phyloP scores from a whole-genome alignment of 2,113 vertebrate genomes.

The Tupaia tana region DNA sequence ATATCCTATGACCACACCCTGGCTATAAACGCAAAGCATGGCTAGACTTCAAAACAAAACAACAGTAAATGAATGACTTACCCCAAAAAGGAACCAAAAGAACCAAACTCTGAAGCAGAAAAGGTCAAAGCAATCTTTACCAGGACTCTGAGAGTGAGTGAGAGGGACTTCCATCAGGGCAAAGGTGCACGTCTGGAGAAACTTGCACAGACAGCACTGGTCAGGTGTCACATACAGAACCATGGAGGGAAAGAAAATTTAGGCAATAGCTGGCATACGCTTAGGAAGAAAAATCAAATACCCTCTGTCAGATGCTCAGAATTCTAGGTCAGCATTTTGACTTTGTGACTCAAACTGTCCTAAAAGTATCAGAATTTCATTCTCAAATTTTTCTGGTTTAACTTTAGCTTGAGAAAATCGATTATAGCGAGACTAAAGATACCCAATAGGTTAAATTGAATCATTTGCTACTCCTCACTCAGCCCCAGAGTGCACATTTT shows the following conservation, averaged over 20 bases:
- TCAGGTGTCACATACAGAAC: background rate
- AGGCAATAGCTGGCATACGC: constrained; percentile 6
- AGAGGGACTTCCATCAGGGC: too few species aligned
- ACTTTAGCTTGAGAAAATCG: constrained; percentile 1
- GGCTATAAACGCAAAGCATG: background rate
- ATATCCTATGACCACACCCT: background rate
- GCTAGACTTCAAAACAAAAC: background rate
- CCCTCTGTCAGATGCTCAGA: background rate
- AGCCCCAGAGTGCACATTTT: background rate
- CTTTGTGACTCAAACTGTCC: constrained; percentile 23
- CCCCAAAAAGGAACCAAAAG: background rate
- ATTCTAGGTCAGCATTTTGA: constrained; percentile 48
- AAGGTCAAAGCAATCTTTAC: background rate
- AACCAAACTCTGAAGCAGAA: background rate
- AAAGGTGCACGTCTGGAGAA: background rate
- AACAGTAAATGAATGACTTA: background rate
- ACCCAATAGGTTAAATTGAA: background rate
- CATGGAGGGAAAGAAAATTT: constrained; percentile 19
- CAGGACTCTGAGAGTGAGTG: background rate
- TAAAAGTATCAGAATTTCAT: constrained; percentile 65
- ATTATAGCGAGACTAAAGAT: background rate
- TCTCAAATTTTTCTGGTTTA: constrained; percentile 11
- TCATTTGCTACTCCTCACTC: background rate
- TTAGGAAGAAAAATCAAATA: constrained; percentile 60
- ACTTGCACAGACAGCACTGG: background rate